phyloP scores from a whole-genome alignment of 2,888 invertebrate species.

The Cheilosia pagana region DNA sequence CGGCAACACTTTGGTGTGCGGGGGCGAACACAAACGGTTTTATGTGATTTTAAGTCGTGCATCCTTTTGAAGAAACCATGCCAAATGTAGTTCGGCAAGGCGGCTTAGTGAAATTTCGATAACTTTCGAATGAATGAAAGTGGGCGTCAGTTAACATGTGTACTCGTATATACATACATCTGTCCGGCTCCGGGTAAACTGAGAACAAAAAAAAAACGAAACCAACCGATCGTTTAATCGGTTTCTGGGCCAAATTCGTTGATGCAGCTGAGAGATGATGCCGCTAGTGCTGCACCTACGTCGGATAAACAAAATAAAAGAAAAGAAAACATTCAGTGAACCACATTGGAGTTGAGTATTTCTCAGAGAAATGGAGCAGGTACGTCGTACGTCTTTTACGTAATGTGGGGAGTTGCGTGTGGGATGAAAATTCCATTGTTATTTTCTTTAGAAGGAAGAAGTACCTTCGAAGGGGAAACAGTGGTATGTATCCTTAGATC shows the following conservation, averaged over 20 bases:
- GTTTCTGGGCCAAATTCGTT: conserved; percentile 67
- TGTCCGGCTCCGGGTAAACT: conserved; percentile 54
- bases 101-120: conserved; percentile 68
- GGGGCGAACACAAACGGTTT: conserved; percentile 56
- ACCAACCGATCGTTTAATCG: conserved; percentile 45
- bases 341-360: conserved; percentile 20
- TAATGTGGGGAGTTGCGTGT: too few relatives aligned
- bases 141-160: conserved; percentile 74
- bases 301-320: conserved; percentile 14
- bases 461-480: too few relatives aligned
- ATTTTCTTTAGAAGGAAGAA: too few relatives aligned
- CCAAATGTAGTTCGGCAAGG: conserved; percentile 58
- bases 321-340: conserved; percentile 9
- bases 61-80: conserved; percentile 62
- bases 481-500: too few relatives aligned
- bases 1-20: conserved; percentile 40
- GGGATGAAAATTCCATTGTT: too few relatives aligned
- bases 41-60: conserved; percentile 59
- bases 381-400: background rate
- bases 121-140: conserved; percentile 66
- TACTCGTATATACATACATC: conserved; percentile 57
- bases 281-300: conserved; percentile 54
- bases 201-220: background rate
- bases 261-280: conserved; percentile 49
- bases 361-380: background rate